phyloP scores from a whole-genome alignment of 2,888 invertebrate species.

The Aelia acuminata region DNA sequence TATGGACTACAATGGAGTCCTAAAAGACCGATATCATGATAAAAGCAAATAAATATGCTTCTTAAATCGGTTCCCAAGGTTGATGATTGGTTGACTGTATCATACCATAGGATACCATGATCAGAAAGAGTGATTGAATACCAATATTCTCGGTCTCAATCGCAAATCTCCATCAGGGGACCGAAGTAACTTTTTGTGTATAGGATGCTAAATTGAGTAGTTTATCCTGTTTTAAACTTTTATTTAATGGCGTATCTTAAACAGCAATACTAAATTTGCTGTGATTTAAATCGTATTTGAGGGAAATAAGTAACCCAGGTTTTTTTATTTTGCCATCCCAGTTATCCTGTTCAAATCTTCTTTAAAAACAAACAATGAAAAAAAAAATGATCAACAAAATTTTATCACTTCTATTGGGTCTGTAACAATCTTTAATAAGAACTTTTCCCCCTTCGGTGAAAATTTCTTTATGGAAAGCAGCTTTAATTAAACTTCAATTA shows the following conservation, averaged over 20 bases:
- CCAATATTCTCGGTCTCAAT: neutral
- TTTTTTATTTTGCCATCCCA: neutral
- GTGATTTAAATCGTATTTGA: too few relatives aligned
- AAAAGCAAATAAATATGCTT: neutral
- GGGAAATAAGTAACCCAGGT: too few relatives aligned
- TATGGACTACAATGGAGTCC: neutral
- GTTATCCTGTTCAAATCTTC: neutral
- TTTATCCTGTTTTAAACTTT: too few relatives aligned
- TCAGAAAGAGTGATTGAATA: neutral
- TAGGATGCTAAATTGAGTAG: too few relatives aligned
- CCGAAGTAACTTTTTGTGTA: too few relatives aligned
- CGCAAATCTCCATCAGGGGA: neutral
- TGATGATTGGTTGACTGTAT: neutral
- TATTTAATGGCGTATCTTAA: too few relatives aligned
- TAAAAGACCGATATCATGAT: neutral
- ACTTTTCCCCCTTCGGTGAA: neutral
- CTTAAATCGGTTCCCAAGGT: neutral
- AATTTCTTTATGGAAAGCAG: neutral
- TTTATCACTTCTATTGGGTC: neutral
- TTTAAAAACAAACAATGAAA: neutral
- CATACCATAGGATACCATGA: neutral
- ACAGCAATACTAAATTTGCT: too few relatives aligned
- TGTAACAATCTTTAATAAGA: neutral
- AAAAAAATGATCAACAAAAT: neutral
- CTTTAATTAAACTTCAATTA: neutral